Evolutionary conservation across 2,797 vertebrate species (phyloP).

Genomic region (Ceyx erithaca): DNA sequence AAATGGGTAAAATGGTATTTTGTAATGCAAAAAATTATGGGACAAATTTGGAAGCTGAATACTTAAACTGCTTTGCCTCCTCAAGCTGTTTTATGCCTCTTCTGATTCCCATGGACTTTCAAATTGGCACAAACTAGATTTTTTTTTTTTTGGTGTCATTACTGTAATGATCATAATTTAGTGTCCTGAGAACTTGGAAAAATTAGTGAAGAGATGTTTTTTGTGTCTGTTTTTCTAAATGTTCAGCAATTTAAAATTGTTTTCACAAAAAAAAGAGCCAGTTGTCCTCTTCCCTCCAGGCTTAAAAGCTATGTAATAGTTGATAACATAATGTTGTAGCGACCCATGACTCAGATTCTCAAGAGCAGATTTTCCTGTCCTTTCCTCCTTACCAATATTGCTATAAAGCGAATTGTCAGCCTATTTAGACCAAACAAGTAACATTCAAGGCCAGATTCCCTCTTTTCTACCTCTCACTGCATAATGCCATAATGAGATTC

Average conservation of each 20-base stretch:
- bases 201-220: not conserved
- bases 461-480: conserved; percentile 19
- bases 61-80: not conserved
- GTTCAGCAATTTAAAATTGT: not conserved
- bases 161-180: not conserved
- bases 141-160: not conserved
- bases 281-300: not conserved
- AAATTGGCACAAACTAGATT: not conserved
- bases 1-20: not conserved
- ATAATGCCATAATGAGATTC: conserved; percentile 39
- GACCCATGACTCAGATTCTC: conserved; percentile 1
- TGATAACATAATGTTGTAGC: not conserved
- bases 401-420: conserved; percentile 1
- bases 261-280: not conserved
- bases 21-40: not conserved
- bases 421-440: not conserved
- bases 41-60: not conserved
- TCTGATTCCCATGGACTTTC: not conserved
- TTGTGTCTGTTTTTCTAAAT: not conserved
- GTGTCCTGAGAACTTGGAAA: not conserved
- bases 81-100: not conserved
- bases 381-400: not conserved
- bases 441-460: conserved; percentile 21
- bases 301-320: not conserved
- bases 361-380: conserved; percentile 28